Conservation (phyloP, 2,888 invertebrate species). For the Ectemnius continuus region DNA sequence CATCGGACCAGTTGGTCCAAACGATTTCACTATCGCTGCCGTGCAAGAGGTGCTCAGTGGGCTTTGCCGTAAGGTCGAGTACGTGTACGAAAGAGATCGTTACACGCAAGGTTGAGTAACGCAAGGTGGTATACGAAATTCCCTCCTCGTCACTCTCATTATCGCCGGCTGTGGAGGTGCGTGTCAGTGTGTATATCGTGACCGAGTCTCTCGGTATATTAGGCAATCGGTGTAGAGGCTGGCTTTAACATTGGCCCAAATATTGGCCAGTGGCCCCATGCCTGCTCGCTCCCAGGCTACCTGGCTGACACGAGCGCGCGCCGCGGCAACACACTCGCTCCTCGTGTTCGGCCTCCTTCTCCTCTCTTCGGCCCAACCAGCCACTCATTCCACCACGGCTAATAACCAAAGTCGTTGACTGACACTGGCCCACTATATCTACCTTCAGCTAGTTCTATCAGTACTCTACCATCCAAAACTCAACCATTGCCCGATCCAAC, state of each 20-base stretch:
- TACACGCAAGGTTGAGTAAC: slow-evolving; percentile 49
- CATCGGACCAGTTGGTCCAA: background rate
- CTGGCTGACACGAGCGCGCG: background rate
- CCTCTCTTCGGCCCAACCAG: slow-evolving; percentile 4
- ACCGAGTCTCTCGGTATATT: slow-evolving; percentile 47
- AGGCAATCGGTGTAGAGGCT: slow-evolving; percentile 58
- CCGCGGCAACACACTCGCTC: slow-evolving; percentile 1
- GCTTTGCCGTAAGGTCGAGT: slow-evolving; percentile 30
- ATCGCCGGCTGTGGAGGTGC: slow-evolving; percentile 20
- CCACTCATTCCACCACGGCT: slow-evolving; percentile 10
- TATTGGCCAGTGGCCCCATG: slow-evolving; percentile 72
- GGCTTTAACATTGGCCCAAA: slow-evolving; percentile 74
- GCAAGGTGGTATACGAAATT: slow-evolving; percentile 37
- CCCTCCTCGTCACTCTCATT: slow-evolving; percentile 42
- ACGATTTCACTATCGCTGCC: background rate
- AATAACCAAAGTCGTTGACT: slow-evolving; percentile 64
- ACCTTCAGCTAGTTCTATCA: slow-evolving; percentile 50
- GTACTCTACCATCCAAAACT: too few relatives aligned
- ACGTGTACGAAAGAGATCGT: slow-evolving; percentile 36
- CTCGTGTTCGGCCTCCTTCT: slow-evolving; percentile 16
- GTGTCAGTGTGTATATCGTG: slow-evolving; percentile 12
- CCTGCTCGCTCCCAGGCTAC: slow-evolving; percentile 14
- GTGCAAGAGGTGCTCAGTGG: background rate
- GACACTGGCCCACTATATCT: slow-evolving; percentile 73
- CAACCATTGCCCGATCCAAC: too few relatives aligned